Evolutionary conservation across 2,113 vertebrate genomes (phyloP).

Genomic region (Rutilus rutilus): DNA sequence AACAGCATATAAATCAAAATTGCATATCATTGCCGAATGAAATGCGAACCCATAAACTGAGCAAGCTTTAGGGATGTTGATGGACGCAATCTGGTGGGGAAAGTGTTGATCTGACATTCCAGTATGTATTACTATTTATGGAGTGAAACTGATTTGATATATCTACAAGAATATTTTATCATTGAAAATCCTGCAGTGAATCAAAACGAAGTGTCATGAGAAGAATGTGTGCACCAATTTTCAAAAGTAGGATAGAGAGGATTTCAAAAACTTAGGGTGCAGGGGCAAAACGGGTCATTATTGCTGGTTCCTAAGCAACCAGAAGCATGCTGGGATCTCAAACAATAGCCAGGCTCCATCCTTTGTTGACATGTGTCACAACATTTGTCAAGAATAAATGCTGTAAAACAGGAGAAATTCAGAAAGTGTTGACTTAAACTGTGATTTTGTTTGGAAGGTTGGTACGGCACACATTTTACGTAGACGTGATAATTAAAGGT

Average conservation of each 20-base stretch:
- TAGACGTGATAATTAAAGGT: neutral
- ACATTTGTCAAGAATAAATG: slow-evolving; percentile 69
- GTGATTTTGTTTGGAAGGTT: neutral
- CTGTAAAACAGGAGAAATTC: slow-evolving; percentile 62
- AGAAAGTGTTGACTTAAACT: slow-evolving; percentile 54
- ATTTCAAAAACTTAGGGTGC: slow-evolving; percentile 46
- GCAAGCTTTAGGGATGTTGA: no score
- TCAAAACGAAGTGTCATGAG: slow-evolving; percentile 15
- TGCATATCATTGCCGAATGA: no score
- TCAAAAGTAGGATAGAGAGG: slow-evolving; percentile 53
- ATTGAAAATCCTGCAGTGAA: neutral
- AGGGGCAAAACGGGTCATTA: slow-evolving; percentile 57
- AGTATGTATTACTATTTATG: neutral
- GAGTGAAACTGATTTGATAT: slow-evolving; percentile 7
- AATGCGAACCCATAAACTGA: no score
- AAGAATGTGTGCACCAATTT: slow-evolving; percentile 46
- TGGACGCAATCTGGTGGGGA: no score
- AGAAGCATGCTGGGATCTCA: slow-evolving; percentile 60
- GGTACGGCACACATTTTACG: neutral
- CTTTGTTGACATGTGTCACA: slow-evolving; percentile 63
- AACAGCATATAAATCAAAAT: no score
- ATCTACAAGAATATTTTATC: neutral
- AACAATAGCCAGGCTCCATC: slow-evolving; percentile 61
- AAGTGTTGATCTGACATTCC: neutral
- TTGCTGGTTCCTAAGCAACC: slow-evolving; percentile 74